Conservation (phyloP, 2,797 vertebrate genomes). For the Tachyglossus aculeatus region DNA sequence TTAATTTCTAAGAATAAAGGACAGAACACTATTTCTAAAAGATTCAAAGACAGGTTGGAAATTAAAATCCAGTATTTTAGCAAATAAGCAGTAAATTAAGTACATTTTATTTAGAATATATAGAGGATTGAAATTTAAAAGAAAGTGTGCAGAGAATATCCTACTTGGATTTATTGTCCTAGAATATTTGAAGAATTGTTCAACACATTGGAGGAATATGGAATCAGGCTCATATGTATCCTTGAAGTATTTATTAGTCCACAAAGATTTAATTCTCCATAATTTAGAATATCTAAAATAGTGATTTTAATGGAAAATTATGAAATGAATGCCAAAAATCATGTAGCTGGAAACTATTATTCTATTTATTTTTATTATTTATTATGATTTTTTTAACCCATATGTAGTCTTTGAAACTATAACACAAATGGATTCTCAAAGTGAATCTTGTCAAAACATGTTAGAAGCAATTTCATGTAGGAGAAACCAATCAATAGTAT, state of each 20-base stretch:
- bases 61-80: slow-evolving; percentile 41
- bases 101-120: slow-evolving; percentile 45
- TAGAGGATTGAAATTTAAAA: slow-evolving; percentile 46
- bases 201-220: slow-evolving; percentile 52
- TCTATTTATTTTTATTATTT: too few species aligned
- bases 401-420: too few species aligned
- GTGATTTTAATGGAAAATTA: too few species aligned
- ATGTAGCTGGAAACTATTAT: too few species aligned
- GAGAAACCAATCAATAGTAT: too few species aligned
- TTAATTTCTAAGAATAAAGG: slow-evolving; percentile 6
- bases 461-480: too few species aligned
- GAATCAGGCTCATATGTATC: slow-evolving; percentile 35
- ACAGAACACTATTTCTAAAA: slow-evolving; percentile 33
- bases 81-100: slow-evolving; percentile 44
- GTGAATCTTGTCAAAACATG: too few species aligned
- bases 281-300: slow-evolving; percentile 41
- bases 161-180: slow-evolving; percentile 16
- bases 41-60: slow-evolving; percentile 3
- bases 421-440: too few species aligned
- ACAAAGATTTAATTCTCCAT: slow-evolving; percentile 37
- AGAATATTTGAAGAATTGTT: slow-evolving; percentile 57
- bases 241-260: slow-evolving; percentile 36
- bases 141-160: too few species aligned
- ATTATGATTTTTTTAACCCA: too few species aligned
- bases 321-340: too few species aligned